Evolutionary conservation across 2,113 vertebrate genomes (phyloP).

Genomic region (Alexandromys fortis): DNA sequence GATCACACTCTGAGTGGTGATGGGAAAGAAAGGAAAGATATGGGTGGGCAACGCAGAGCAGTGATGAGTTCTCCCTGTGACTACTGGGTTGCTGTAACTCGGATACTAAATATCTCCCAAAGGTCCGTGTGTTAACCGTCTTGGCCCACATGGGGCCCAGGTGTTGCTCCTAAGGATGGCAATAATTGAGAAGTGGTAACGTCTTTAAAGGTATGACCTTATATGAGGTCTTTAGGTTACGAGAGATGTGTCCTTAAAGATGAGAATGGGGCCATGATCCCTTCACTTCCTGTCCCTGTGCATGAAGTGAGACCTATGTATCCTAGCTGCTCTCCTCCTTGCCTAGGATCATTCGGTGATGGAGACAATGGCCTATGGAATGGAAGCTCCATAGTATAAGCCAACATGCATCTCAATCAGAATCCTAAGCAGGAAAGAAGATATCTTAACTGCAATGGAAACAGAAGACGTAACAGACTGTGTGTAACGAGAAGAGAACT

Average conservation of each 20-base stretch:
- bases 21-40: background rate
- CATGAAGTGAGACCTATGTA: background rate
- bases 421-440: background rate
- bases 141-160: background rate
- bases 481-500: background rate
- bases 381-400: background rate
- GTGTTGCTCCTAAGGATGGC: no score
- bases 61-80: background rate
- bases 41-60: background rate
- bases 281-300: background rate
- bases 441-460: background rate
- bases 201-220: background rate
- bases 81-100: background rate
- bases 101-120: background rate
- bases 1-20: rapidly evolving
- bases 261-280: background rate
- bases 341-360: background rate
- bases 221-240: background rate
- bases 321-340: background rate
- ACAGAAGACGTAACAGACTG: background rate
- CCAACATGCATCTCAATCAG: background rate
- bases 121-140: background rate
- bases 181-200: background rate
- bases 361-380: background rate
- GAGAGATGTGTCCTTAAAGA: background rate